Percentiles rank a stretch among this genome's conserved stretches.
phyloP scores from a whole-genome alignment of 2,888 invertebrate species.

The Micropterix aruncella region DNA sequence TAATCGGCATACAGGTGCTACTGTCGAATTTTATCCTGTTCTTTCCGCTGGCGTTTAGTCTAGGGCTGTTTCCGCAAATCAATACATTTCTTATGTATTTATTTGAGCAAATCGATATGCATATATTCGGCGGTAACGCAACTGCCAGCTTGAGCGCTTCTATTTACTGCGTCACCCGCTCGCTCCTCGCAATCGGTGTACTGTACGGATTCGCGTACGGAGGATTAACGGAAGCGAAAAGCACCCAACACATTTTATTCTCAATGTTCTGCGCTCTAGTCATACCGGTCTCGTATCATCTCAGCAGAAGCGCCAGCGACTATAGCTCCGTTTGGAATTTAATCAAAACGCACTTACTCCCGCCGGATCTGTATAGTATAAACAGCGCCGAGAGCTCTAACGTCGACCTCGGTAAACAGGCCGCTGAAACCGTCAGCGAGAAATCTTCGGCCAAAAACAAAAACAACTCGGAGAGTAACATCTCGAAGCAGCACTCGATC shows the following conservation, averaged over 20 bases:
- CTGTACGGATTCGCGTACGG: constrained; percentile 83
- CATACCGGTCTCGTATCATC: constrained; percentile 79
- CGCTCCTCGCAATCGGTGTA: constrained; percentile 61
- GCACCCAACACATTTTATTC: constrained; percentile 83
- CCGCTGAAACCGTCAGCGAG: constrained; percentile 23
- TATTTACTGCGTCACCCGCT: constrained; percentile 68
- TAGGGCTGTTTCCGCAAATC: constrained; percentile 93
- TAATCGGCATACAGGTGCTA: constrained; percentile 55
- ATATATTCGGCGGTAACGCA: constrained; percentile 79
- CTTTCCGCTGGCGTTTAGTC: constrained; percentile 87
- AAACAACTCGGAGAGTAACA: constrained; percentile 33
- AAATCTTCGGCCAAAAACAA: constrained; percentile 29
- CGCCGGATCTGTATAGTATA: constrained; percentile 57
- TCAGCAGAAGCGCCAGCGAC: constrained; percentile 87
- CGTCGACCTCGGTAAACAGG: constrained; percentile 24
- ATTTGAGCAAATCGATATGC: constrained; percentile 91
- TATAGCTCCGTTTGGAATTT: constrained; percentile 81
- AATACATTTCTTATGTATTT: constrained; percentile 94
- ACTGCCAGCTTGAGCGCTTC: constrained; percentile 74
- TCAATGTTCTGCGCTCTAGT: constrained; percentile 88
- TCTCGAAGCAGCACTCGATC: constrained; percentile 34
- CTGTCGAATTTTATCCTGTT: constrained; percentile 69
- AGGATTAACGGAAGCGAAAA: constrained; percentile 68
- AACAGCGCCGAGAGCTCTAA: constrained; percentile 32
- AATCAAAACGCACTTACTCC: constrained; percentile 66